Evolutionary conservation across 2,888 invertebrate species (phyloP), one percentile per base, ranked within the genome.

Genomic region (Molanna angustata): DNA sequence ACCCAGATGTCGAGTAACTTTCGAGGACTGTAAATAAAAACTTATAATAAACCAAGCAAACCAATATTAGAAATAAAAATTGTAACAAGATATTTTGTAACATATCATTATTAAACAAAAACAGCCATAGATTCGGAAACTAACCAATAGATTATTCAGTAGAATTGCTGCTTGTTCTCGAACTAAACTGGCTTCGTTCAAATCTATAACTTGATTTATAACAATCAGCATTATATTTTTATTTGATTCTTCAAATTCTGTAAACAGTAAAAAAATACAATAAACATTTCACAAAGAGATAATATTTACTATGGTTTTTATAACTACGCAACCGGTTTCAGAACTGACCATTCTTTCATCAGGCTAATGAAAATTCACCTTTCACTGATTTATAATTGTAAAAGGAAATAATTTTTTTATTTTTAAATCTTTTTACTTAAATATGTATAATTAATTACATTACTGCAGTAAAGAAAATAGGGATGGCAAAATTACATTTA

Each of bases 91-190:
- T 27, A 7, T 27, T 27, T 27, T 27, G 9, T 27, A 7, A 6
- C 6, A 13, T 35, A 7, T 35, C n/a, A 11, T 6, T 20, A 42
- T 21, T 51, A 16, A 39, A 52, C 16, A 37, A 48, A 41, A 13
- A 40, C 40, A 11, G n/a, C 9, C 6, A 50, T 18, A 52, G 22
- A 41, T n/a, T n/a, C n/a, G n/a, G n/a, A 35, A 35, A 16, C 20
- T 33, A 35, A 53, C 51, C 45, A 58, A 43, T 40, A 80, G 65
- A 67, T 79, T 78, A 7, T 71, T 68, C 31, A 80, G 65, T 11
- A 80, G 66, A 18, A 70, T 65, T n/a, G 76, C 77, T 9, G 79
- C 79, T 62, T 80, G 75, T 64, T 80, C 80, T 55, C 75, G 68
- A 1, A 80, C 78, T 32, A 80, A 66, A 60, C 72, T 74, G 1